Conservation (phyloP, 2,797 vertebrate species). For the Peromyscus attwateri region DNA sequence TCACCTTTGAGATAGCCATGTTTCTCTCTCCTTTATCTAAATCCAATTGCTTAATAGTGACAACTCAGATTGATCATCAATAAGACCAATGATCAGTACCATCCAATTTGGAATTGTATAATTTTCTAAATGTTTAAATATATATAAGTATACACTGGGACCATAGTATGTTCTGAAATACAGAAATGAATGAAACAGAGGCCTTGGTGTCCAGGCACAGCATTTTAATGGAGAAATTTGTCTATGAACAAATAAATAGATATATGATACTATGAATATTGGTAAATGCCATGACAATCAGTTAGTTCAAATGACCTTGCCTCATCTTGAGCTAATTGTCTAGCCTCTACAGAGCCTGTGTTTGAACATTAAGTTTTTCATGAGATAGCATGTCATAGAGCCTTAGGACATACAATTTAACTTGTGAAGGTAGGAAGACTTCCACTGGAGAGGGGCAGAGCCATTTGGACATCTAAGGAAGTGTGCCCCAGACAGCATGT, state of each 20-base stretch:
- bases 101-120: background rate
- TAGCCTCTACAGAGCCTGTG: background rate
- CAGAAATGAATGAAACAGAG: background rate
- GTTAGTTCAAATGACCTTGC: background rate
- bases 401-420: background rate
- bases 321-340: background rate
- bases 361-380: background rate
- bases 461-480: background rate
- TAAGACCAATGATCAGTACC: background rate
- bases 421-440: background rate
- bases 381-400: background rate
- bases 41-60: background rate
- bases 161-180: conserved; percentile 32
- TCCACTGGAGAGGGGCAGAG: background rate
- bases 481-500: background rate
- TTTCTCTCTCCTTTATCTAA: conserved; percentile 22
- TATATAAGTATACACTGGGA: background rate
- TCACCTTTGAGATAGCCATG: background rate
- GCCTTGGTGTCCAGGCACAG: background rate
- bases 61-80: background rate
- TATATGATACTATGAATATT: background rate
- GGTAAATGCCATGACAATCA: background rate
- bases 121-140: conserved; percentile 27
- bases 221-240: conserved; percentile 50
- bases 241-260: conserved; percentile 18